phyloP scores from a whole-genome alignment of 2,888 invertebrate genomes.

The Psylliodes chrysocephalus region DNA sequence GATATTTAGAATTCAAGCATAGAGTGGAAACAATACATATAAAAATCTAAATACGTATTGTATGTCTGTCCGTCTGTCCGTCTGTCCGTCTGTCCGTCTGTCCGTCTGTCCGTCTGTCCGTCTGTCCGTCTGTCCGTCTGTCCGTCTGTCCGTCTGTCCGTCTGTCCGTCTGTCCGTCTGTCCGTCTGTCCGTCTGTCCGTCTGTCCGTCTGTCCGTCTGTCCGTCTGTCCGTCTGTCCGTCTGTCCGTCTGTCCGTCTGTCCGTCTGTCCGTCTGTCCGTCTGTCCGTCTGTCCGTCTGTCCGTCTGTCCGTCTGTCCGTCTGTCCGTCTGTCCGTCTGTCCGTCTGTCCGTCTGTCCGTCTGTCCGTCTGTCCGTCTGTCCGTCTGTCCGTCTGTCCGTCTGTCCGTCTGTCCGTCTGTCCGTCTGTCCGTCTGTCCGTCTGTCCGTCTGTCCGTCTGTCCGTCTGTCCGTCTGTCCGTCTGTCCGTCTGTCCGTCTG shows the following conservation, averaged over 20 bases:
- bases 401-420: not conserved
- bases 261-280: not conserved
- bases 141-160: constrained; percentile 12
- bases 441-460: not conserved
- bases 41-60: too few relatives aligned
- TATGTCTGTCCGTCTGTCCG: constrained; percentile 2
- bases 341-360: not conserved
- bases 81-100: constrained; percentile 8
- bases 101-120: constrained; percentile 10
- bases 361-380: too few relatives aligned
- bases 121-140: constrained; percentile 7
- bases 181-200: constrained; percentile 16
- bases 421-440: constrained; percentile 1
- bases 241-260: constrained; percentile 2
- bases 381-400: not conserved
- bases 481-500: constrained; percentile 8
- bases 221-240: constrained; percentile 4
- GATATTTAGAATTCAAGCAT: too few relatives aligned
- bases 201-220: constrained; percentile 3
- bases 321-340: not conserved
- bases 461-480: not conserved
- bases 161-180: constrained; percentile 14
- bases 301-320: constrained; percentile 2
- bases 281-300: not conserved
- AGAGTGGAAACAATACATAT: too few relatives aligned